Evolutionary conservation across 2,888 invertebrate species (phyloP).

Genomic region (Drosophila macrospina): DNA sequence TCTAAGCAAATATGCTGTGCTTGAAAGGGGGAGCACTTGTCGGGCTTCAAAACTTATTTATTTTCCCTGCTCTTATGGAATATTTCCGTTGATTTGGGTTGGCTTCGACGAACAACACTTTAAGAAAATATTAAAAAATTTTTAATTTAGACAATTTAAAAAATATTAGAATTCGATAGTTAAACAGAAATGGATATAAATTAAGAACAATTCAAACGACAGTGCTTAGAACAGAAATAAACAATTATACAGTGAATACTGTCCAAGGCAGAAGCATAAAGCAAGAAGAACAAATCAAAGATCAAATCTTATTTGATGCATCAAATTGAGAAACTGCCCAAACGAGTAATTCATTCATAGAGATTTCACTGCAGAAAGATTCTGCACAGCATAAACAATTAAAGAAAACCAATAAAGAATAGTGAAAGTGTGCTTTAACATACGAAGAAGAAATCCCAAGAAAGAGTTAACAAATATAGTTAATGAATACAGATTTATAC

Average conservation of each 20-base stretch:
- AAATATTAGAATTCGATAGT: not conserved
- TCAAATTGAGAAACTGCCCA: not conserved
- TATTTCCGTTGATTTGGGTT: constrained; percentile 29
- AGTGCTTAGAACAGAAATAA: not conserved
- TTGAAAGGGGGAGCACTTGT: constrained; percentile 55
- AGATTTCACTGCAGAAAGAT: not conserved
- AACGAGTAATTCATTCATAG: not conserved
- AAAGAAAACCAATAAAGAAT: not conserved
- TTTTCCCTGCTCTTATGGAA: constrained; percentile 40
- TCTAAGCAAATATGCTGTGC: constrained; percentile 33
- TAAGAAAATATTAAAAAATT: not conserved
- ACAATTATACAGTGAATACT: not conserved
- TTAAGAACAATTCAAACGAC: no score
- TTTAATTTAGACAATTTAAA: not conserved
- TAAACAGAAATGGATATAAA: not conserved
- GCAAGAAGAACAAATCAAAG: no score
- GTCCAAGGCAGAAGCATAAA: not conserved
- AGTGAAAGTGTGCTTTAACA: not conserved
- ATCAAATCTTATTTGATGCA: no score
- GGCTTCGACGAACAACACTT: not conserved
- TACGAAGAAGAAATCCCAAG: not conserved
- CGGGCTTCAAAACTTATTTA: constrained; percentile 57
- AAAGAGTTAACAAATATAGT: not conserved
- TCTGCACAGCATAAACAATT: not conserved
- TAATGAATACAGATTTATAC: not conserved